A percentile compares a stretch with the other conserved stretches of the same genome.
These are phyloP conservation scores for Morbakka virulenta DNA, from an alignment of 30 jellyfish, hydroid and myxozoan genomes.

Conservation along the genomic window DNA sequence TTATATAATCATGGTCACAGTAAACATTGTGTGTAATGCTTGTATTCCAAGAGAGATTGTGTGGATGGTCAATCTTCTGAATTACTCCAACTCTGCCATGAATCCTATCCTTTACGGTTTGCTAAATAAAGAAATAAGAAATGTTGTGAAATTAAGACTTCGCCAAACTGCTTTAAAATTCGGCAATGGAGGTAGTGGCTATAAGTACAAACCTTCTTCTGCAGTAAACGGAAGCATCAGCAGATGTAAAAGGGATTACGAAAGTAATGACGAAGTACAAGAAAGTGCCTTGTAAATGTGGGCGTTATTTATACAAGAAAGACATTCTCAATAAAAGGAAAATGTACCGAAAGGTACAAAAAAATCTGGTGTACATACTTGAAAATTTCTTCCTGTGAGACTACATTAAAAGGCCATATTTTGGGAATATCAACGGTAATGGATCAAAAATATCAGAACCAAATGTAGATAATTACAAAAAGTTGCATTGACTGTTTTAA, in stretches of 20 bases:
- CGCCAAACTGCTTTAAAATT: constrained; percentile 22
- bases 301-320: too few relatives aligned
- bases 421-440: too few relatives aligned
- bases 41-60: constrained; percentile 51
- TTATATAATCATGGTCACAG: constrained; percentile 50
- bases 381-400: too few relatives aligned
- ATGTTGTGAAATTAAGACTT: constrained; percentile 29
- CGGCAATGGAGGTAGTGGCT: constrained; percentile 1
- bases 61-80: constrained; percentile 64
- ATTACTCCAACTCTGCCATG: constrained; percentile 63
- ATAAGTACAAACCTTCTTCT: not conserved
- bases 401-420: too few relatives aligned
- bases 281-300: not conserved
- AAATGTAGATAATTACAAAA: too few relatives aligned
- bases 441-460: too few relatives aligned
- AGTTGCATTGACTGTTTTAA: too few relatives aligned
- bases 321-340: too few relatives aligned
- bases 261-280: not conserved
- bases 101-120: constrained; percentile 88
- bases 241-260: not conserved
- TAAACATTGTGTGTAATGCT: constrained; percentile 28
- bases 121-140: constrained; percentile 64
- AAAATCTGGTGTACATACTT: too few relatives aligned
- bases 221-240: not conserved
- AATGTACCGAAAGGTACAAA: too few relatives aligned